Percentiles rank a stretch among this genome's conserved stretches.
Conservation (phyloP, 2,797 vertebrate genomes). For the Petrocephalus schoutedeni region DNA sequence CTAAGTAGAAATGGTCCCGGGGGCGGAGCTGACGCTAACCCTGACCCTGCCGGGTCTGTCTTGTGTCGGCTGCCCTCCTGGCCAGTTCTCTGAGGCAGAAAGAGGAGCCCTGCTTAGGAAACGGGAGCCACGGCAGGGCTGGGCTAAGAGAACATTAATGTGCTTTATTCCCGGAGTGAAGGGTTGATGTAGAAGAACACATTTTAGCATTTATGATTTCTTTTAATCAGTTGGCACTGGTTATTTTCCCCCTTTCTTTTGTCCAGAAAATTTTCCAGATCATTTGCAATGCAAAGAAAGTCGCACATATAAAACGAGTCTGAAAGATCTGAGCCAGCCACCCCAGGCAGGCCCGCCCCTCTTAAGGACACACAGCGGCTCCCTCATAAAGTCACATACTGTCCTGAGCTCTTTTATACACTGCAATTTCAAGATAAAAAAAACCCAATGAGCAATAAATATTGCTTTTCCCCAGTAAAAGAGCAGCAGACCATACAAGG, state of each 20-base stretch:
- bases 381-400: background rate
- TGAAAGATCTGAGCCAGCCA: background rate
- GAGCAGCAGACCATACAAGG: background rate
- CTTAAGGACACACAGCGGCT: background rate
- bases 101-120: background rate
- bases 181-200: background rate
- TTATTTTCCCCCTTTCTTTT: background rate
- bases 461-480: background rate
- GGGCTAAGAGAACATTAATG: background rate
- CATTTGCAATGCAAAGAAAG: background rate
- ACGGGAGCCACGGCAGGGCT: background rate
- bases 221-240: background rate
- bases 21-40: background rate
- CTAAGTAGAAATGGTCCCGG: background rate
- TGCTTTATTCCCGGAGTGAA: background rate
- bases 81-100: background rate
- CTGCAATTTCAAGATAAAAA: background rate
- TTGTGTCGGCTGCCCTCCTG: background rate
- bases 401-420: background rate
- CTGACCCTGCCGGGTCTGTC: background rate
- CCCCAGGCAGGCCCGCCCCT: background rate
- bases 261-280: conserved; percentile 1
- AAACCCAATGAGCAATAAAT: background rate
- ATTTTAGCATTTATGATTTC: background rate
- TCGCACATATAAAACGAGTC: background rate